Evolutionary conservation across 2,888 invertebrate species (phyloP).

Genomic region (Eurytoma californica): DNA sequence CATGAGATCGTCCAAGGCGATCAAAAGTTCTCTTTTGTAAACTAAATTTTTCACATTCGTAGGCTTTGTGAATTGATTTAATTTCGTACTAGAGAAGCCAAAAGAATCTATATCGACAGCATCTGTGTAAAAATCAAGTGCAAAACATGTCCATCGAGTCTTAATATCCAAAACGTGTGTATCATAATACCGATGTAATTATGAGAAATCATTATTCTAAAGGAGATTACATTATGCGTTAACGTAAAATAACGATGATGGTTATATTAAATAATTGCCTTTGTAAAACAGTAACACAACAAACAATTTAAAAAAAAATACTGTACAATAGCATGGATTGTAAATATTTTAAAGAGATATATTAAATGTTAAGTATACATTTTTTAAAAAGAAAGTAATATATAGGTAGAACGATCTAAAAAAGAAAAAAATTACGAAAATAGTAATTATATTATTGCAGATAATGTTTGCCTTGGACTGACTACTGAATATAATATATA

Average conservation of each 20-base stretch:
- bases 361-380: slow-evolving; percentile 75
- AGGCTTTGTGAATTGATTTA: slow-evolving; percentile 43
- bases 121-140: slow-evolving; percentile 39
- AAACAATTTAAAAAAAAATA: slow-evolving; percentile 66
- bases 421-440: slow-evolving; percentile 62
- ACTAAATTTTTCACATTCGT: slow-evolving; percentile 24
- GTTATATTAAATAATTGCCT: slow-evolving; percentile 74
- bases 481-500: slow-evolving; percentile 67
- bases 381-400: slow-evolving; percentile 75
- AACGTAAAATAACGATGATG: slow-evolving; percentile 68
- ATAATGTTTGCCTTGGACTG: slow-evolving; percentile 75
- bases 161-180: slow-evolving; percentile 55
- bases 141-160: slow-evolving; percentile 47
- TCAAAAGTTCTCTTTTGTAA: slow-evolving; percentile 26
- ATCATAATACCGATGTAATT: slow-evolving; percentile 64
- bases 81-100: slow-evolving; percentile 27
- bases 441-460: slow-evolving; percentile 71
- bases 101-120: slow-evolving; percentile 22
- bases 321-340: slow-evolving; percentile 73
- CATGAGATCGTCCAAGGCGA: slow-evolving; percentile 27
- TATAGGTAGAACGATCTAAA: slow-evolving; percentile 71
- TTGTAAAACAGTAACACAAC: slow-evolving; percentile 71
- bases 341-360: slow-evolving; percentile 71
- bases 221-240: slow-evolving; percentile 65
- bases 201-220: slow-evolving; percentile 67